phyloP scores from a whole-genome alignment of 1,140 invertebrate species.

The Phocides pigmalion region DNA sequence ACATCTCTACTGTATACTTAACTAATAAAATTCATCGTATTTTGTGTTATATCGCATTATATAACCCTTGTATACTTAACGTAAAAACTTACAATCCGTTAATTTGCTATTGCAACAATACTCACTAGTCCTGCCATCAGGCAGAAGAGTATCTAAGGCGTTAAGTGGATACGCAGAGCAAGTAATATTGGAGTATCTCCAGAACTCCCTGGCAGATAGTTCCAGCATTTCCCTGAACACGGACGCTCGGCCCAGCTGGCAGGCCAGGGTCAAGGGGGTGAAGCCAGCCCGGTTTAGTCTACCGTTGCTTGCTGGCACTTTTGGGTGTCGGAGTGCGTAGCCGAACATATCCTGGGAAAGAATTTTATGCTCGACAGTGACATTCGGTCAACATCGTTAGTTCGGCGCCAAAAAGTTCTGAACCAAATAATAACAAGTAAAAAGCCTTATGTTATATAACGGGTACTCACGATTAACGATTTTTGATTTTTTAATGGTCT shows the following conservation, averaged over 20 bases:
- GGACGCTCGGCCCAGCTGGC: conserved; percentile 96
- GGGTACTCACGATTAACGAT: no score
- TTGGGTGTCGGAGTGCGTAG: conserved; percentile 97
- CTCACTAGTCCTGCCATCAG: conserved; percentile 97
- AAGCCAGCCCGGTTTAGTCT: conserved; percentile 94
- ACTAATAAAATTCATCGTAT: no score
- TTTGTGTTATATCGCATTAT: no score
- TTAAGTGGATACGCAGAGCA: conserved; percentile 98
- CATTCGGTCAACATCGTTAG: no score
- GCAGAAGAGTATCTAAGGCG: conserved; percentile 96
- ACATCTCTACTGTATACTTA: no score
- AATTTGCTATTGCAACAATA: neutral
- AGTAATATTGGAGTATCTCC: conserved; percentile 99
- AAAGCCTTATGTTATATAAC: no score
- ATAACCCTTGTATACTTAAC: no score
- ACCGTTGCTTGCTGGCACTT: conserved; percentile 95
- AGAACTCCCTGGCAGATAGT: conserved; percentile 97
- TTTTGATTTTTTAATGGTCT: no score
- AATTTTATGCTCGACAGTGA: neutral
- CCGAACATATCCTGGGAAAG: conserved; percentile 98
- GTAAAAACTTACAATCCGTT: no score
- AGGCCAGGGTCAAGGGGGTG: conserved; percentile 97
- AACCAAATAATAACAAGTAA: no score
- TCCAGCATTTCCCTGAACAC: conserved; percentile 99
- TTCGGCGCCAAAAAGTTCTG: no score